Evolutionary conservation across 92 coral and sea anemone genomes (phyloP).

Genomic region (Umimayanthus kanabou): DNA sequence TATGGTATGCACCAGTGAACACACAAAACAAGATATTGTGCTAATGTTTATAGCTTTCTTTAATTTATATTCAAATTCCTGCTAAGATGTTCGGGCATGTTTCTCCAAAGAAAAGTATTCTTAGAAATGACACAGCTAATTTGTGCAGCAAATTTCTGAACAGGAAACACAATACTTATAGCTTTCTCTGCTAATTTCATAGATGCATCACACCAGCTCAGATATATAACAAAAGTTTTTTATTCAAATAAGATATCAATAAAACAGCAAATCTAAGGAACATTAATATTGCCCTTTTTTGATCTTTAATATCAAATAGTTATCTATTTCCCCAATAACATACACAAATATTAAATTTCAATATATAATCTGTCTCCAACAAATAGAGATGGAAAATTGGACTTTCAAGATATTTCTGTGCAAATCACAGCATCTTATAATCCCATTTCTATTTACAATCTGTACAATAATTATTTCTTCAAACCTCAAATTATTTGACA

Average conservation of each 20-base stretch:
- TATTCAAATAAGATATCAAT: not conserved
- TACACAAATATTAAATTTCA: not conserved
- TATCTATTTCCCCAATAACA: not conserved
- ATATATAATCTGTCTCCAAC: slow-evolving; percentile 13
- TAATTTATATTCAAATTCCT: not conserved
- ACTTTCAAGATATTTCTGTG: not conserved
- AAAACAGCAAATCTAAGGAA: not conserved
- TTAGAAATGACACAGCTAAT: not conserved
- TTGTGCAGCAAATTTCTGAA: not conserved
- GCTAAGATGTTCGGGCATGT: not conserved
- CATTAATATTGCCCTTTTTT: not conserved
- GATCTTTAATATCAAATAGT: not conserved
- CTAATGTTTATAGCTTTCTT: not conserved
- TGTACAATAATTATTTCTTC: not conserved
- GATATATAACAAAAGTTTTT: not conserved
- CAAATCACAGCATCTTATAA: slow-evolving; percentile 21
- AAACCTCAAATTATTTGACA: not conserved
- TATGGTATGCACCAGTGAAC: not conserved
- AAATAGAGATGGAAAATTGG: not conserved
- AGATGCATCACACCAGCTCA: not conserved
- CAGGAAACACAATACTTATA: not conserved
- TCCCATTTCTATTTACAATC: not conserved
- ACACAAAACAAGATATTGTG: slow-evolving; percentile 23
- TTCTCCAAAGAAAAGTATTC: not conserved
- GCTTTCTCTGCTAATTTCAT: not conserved